Evolutionary conservation across 2,797 vertebrate genomes (phyloP).

Genomic region (Bovichtus diacanthus): DNA sequence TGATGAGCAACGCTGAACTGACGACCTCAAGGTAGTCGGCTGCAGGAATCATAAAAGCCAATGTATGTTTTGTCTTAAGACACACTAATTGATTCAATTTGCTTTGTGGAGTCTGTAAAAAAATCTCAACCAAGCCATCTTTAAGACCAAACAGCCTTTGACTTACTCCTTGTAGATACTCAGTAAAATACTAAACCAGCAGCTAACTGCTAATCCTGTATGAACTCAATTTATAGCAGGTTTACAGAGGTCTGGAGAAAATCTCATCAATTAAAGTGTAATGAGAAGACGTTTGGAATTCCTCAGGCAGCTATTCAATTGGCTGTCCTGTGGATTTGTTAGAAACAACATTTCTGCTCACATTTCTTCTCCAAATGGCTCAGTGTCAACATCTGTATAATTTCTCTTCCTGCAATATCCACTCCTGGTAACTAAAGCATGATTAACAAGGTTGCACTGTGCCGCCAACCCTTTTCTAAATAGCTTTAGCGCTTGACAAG

Average conservation of each 20-base stretch:
- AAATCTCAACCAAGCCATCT: background rate
- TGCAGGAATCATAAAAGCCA: background rate
- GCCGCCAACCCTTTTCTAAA: background rate
- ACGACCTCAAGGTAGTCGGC: constrained; percentile 25
- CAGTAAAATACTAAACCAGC: background rate
- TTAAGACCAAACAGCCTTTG: background rate
- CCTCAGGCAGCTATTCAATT: background rate
- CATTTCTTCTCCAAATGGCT: background rate
- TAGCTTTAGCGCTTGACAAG: background rate
- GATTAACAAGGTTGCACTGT: background rate
- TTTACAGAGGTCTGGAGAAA: background rate
- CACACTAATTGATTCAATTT: background rate
- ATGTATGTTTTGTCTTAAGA: background rate
- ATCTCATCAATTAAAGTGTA: background rate
- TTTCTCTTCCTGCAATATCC: background rate
- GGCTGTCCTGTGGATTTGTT: background rate
- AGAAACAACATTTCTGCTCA: background rate
- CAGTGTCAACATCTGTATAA: background rate
- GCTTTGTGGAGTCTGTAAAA: background rate
- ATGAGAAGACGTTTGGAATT: background rate
- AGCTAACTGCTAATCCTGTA: background rate
- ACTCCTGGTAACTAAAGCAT: constrained; percentile 1
- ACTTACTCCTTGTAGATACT: background rate
- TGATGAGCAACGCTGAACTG: constrained; percentile 15
- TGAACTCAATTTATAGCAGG: background rate